Evolutionary conservation across 2,797 vertebrate species (phyloP).

Genomic region (Enteromius afrohamiltoni): DNA sequence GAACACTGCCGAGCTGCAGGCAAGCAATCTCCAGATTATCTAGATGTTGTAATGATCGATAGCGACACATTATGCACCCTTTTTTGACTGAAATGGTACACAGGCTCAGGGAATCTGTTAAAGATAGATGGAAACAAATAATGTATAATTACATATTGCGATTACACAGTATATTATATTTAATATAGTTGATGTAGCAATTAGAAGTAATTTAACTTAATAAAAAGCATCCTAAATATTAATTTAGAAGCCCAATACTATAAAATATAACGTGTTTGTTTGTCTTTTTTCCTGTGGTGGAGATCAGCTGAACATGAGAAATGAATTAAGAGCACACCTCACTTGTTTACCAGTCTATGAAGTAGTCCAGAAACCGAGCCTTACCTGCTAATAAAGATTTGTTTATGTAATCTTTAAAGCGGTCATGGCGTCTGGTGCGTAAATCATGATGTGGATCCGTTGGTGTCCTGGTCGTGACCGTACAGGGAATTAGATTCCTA

Average conservation of each 20-base stretch:
- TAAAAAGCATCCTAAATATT: background rate
- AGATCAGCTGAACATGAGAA: background rate
- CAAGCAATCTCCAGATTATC: conserved; percentile 74
- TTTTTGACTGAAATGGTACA: conserved; percentile 54
- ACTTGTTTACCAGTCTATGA: conserved; percentile 72
- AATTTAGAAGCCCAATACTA: background rate
- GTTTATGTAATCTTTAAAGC: conserved; percentile 41
- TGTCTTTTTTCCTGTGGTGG: background rate
- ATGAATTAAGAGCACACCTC: conserved; percentile 70
- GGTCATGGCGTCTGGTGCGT: conserved; percentile 22
- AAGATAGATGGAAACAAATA: too few species aligned
- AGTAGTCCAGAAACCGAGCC: conserved; percentile 60
- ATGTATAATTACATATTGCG: too few species aligned
- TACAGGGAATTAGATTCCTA: conserved; percentile 33
- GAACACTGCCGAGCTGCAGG: conserved; percentile 73
- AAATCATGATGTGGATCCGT: conserved; percentile 27
- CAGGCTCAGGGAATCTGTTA: conserved; percentile 52
- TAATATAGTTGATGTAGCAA: background rate
- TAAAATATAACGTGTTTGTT: background rate
- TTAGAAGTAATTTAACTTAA: background rate
- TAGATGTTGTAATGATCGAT: conserved; percentile 75
- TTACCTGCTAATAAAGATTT: conserved; percentile 64
- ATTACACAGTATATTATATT: too few species aligned
- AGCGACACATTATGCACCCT: conserved; percentile 66
- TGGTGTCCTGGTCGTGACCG: conserved; percentile 37